A percentile compares a stretch with the other conserved stretches of the same genome.
Evolutionary conservation across 2,797 vertebrate species (phyloP).

Genomic region (Petrocephalus schoutedeni): DNA sequence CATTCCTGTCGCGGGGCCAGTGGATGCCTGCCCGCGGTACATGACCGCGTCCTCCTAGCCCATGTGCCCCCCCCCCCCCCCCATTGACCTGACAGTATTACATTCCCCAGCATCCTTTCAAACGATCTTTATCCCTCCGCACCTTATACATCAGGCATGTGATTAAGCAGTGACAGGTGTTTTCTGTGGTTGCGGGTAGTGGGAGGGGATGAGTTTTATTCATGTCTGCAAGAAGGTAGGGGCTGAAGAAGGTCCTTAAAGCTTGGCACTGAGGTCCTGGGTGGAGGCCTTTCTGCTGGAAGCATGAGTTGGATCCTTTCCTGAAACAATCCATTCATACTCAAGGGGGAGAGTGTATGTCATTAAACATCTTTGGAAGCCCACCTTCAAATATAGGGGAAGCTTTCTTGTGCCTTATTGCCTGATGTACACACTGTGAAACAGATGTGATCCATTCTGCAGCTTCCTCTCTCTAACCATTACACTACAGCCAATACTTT

Average conservation of each 20-base stretch:
- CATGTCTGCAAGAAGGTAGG: background rate
- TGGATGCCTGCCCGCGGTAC: constrained; percentile 22
- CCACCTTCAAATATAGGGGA: background rate
- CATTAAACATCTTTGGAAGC: background rate
- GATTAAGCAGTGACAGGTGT: background rate
- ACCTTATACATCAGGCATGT: background rate
- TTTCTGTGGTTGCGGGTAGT: background rate
- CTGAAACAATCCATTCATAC: background rate
- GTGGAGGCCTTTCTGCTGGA: background rate
- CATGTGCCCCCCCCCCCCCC: constrained; percentile 27
- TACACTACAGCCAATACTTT: background rate
- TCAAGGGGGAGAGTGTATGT: background rate
- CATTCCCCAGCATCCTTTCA: background rate
- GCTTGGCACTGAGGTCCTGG: background rate
- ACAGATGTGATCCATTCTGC: background rate
- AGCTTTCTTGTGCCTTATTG: background rate
- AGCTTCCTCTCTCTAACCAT: background rate
- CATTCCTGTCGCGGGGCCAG: constrained; percentile 59
- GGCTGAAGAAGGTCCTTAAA: background rate
- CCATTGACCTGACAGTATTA: constrained; percentile 11
- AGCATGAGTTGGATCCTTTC: background rate
- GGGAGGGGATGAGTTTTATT: background rate
- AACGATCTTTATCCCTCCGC: background rate
- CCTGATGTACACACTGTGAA: background rate
- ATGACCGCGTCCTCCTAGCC: constrained; percentile 22